These are phyloP conservation scores for Lymantria monacha DNA, from an alignment of 2,888 invertebrate genomes.

Conservation along the genomic window DNA sequence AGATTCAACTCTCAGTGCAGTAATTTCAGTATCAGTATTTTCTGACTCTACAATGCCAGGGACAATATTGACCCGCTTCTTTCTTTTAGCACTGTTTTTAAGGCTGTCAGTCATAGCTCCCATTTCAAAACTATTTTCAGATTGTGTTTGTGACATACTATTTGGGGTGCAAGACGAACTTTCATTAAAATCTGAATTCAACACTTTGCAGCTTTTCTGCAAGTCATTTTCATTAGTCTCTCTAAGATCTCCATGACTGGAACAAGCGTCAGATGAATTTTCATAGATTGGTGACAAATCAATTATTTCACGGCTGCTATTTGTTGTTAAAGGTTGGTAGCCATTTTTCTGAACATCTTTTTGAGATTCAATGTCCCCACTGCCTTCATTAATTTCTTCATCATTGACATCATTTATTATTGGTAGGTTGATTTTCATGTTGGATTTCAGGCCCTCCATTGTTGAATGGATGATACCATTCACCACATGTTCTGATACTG, in stretches of 20 bases:
- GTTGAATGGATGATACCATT: slow-evolving; percentile 73
- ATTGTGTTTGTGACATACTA: slow-evolving; percentile 74
- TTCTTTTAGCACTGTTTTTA: slow-evolving; percentile 74
- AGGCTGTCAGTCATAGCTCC: slow-evolving; percentile 69
- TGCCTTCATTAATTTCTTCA: slow-evolving; percentile 66
- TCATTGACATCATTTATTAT: slow-evolving; percentile 77
- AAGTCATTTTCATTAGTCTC: slow-evolving; percentile 62
- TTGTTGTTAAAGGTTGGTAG: slow-evolving; percentile 61
- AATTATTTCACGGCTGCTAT: slow-evolving; percentile 69
- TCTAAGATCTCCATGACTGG: slow-evolving; percentile 71
- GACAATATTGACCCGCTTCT: slow-evolving; percentile 85
- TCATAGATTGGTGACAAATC: slow-evolving; percentile 78
- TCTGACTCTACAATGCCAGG: slow-evolving; percentile 73
- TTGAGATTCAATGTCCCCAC: slow-evolving; percentile 36
- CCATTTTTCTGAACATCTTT: slow-evolving; percentile 61
- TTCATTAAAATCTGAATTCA: slow-evolving; percentile 64
- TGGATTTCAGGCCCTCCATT: slow-evolving; percentile 73
- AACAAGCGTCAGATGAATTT: slow-evolving; percentile 77
- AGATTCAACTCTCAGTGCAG: slow-evolving; percentile 63
- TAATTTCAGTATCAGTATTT: slow-evolving; percentile 66
- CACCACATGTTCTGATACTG: slow-evolving; percentile 66
- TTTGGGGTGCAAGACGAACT: slow-evolving; percentile 70
- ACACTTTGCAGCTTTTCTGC: slow-evolving; percentile 57
- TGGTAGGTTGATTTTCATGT: slow-evolving; percentile 74
- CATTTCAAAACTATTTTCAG: slow-evolving; percentile 77